Percentiles rank a stretch among this genome's conserved stretches.
phyloP scores from a whole-genome alignment of 2,113 vertebrate genomes.

The Eudyptes chrysolophus region DNA sequence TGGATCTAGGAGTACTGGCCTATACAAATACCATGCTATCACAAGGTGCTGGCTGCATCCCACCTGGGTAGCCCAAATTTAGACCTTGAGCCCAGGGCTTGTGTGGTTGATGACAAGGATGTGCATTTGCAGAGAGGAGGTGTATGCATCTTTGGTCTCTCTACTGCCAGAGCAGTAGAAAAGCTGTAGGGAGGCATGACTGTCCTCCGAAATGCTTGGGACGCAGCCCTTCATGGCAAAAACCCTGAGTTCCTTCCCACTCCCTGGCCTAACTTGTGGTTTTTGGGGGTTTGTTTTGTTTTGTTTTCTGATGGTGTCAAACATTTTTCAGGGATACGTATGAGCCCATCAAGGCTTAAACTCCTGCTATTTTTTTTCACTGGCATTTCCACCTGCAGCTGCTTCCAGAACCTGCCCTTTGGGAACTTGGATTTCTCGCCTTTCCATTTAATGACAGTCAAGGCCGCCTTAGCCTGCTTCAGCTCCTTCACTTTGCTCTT shows the following conservation, averaged over 20 bases:
- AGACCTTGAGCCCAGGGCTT: not conserved
- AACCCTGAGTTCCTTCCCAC: not conserved
- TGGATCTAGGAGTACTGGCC: not conserved
- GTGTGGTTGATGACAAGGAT: not conserved
- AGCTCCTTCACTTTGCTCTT: conserved; percentile 88
- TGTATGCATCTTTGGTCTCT: not conserved
- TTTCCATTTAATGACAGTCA: conserved; percentile 91
- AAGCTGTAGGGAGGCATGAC: not conserved
- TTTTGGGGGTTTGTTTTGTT: not conserved
- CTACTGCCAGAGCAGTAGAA: not conserved
- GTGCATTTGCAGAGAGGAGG: not conserved
- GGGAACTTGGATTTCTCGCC: conserved; percentile 88
- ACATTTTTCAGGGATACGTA: conserved; percentile 54
- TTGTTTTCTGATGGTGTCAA: conserved; percentile 19
- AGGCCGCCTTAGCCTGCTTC: conserved; percentile 82
- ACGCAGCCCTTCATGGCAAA: not conserved
- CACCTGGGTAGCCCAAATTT: not conserved
- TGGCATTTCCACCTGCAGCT: conserved; percentile 88
- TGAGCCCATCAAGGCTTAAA: conserved; percentile 35
- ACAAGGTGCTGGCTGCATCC: not conserved
- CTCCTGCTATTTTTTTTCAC: conserved; percentile 69
- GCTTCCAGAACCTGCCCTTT: conserved; percentile 91
- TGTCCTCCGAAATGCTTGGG: not conserved
- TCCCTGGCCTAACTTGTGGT: not conserved
- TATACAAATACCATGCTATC: not conserved